Evolutionary conservation across 2,797 vertebrate genomes (phyloP), one percentile per base, ranked within the genome.

Genomic region (Hoplostethus atlanticus): DNA sequence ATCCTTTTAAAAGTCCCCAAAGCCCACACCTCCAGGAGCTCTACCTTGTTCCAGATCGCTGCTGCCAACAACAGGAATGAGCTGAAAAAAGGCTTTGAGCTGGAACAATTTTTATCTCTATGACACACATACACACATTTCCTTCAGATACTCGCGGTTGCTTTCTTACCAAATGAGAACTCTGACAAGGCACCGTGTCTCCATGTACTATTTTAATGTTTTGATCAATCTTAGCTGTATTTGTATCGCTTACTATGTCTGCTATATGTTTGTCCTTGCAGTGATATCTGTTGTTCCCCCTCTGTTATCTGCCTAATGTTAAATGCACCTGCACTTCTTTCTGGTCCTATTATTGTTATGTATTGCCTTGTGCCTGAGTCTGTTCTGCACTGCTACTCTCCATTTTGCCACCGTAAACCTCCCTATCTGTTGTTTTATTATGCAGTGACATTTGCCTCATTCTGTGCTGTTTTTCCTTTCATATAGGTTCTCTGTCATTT

Each of bases 11-110:
- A 71, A 69, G 76, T 79, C 59, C 63, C 70, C 54, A 17, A 58
- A 71, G 68, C 61, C 66, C 16, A 15, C 1, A 72, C 74, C 73
- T 80, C 72, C 65, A 54, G 44, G 55, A 83, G 62, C 69, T 76
- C 75, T 51, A 59, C 73, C 69, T 77, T 70, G 85, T 89, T 89
- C 81, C 87, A 87, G 76, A 80, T 86, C 79, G 82, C 74, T 81
- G 85, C 84, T 58, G 76, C 75, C 78, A 80, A 73, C 82, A 84
- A 91, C 84, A 84, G 84, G 80, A 80, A 83, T 72, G 71, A 79
- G 85, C 69, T 71, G 62, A 68, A 78, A 78, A 83, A 82, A 80
- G 47, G 40, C 80, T 84, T 65, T 76, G 82, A 87, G 72, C 63
- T 79, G 76, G 73, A 89, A 87, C 80, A 68, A 71, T 82, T 79